phyloP scores from a whole-genome alignment of 2,888 invertebrate species.

The Drosophila pseudotalamancana region DNA sequence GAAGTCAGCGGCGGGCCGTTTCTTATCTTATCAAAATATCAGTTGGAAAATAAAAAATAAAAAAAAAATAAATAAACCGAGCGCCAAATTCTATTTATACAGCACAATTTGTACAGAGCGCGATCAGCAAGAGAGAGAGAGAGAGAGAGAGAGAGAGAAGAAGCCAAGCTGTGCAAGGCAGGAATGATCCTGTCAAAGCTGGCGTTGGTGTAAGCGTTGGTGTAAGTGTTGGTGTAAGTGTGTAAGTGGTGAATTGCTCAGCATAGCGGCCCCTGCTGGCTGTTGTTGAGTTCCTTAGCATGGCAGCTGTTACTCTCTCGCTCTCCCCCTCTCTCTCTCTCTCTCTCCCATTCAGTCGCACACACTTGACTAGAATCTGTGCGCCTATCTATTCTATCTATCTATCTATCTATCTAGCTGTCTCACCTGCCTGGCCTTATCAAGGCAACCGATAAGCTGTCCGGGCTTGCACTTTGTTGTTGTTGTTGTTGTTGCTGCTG shows the following conservation, averaged over 20 bases:
- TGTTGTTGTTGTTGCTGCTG: constrained; percentile 28
- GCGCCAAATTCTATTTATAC: constrained; percentile 44
- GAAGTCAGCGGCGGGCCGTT: constrained; percentile 17
- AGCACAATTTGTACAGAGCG: not conserved
- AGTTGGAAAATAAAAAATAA: constrained; percentile 9
- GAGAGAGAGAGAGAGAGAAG: not conserved
- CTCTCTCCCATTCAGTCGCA: not conserved
- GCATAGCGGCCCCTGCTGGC: not conserved
- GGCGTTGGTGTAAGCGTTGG: not conserved
- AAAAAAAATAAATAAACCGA: constrained; percentile 14
- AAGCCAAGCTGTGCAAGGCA: not conserved
- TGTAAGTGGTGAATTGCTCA: not conserved
- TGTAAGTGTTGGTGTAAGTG: not conserved
- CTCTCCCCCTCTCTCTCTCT: not conserved
- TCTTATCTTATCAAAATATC: constrained; percentile 50
- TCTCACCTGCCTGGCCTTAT: constrained; percentile 50
- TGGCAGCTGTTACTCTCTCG: not conserved
- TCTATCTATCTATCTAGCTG: constrained; percentile 38
- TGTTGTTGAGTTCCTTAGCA: too few relatives aligned
- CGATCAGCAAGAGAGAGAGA: not conserved
- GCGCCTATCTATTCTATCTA: constrained; percentile 44
- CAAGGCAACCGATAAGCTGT: constrained; percentile 48
- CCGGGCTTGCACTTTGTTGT: constrained; percentile 39
- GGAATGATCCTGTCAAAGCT: constrained; percentile 6
- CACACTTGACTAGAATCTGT: not conserved